A percentile compares a stretch with the other conserved stretches of the same genome.
These are phyloP conservation scores for Sweltsa coloradensis DNA, from an alignment of 1,140 invertebrate genomes.

Conservation along the genomic window DNA sequence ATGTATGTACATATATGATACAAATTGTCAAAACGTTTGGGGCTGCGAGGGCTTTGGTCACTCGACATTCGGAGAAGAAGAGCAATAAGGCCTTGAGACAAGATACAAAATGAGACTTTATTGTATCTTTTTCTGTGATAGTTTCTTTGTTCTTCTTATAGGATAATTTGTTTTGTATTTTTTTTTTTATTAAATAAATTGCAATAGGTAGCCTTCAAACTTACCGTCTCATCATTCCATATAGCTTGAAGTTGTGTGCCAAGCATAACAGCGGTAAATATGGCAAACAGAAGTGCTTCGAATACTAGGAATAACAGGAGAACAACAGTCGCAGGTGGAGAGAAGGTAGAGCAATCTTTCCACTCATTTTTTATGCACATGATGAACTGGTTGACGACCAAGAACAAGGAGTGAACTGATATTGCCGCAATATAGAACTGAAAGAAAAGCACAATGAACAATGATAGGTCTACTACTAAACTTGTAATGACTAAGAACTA, in stretches of 20 bases:
- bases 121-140: no score
- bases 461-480: no score
- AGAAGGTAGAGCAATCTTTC: slow-evolving; percentile 85
- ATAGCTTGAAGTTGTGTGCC: slow-evolving; percentile 95
- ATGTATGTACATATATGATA: no score
- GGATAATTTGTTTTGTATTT: no score
- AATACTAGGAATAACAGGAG: slow-evolving; percentile 92
- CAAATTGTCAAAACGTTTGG: no score
- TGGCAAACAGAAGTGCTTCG: slow-evolving; percentile 93
- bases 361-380: slow-evolving; percentile 89
- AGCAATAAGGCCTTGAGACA: no score
- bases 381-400: slow-evolving; percentile 88
- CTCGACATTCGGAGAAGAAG: no score
- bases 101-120: not conserved
- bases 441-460: slow-evolving; percentile 31
- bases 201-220: slow-evolving; percentile 17
- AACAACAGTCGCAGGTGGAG: slow-evolving; percentile 90
- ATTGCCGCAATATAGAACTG: slow-evolving; percentile 97
- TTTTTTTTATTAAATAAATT: slow-evolving; percentile 5
- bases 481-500: no score
- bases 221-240: slow-evolving; percentile 95
- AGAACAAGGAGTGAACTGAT: slow-evolving; percentile 84
- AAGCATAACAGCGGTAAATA: slow-evolving; percentile 98
- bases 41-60: no score
- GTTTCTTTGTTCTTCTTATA: no score